phyloP scores from a whole-genome alignment of 2,113 vertebrate genomes.

The Toxotes chatareus region DNA sequence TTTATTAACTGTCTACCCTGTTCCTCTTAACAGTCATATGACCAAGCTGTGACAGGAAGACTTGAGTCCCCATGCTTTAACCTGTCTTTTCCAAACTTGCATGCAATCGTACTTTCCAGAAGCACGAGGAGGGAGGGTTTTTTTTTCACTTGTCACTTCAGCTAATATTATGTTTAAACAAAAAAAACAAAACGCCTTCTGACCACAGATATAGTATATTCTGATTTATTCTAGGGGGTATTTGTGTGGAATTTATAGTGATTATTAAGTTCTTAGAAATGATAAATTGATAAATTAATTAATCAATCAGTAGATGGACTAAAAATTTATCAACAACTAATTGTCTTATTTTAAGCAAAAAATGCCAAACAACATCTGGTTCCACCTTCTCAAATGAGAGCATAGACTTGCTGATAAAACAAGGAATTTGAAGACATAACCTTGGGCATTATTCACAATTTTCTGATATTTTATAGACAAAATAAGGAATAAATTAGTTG shows the following conservation, averaged over 20 bases:
- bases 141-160: not conserved
- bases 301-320: not conserved
- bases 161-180: not conserved
- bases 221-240: too few species aligned
- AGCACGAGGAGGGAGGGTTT: not conserved
- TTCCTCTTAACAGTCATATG: conserved; percentile 77
- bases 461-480: not conserved
- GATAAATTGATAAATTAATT: not conserved
- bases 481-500: not conserved
- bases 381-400: not conserved
- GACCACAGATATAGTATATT: too few species aligned
- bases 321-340: not conserved
- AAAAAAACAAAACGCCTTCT: not conserved
- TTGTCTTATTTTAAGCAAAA: not conserved
- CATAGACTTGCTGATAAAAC: too few species aligned
- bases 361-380: not conserved
- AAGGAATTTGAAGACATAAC: not conserved
- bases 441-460: not conserved
- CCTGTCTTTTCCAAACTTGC: conserved; percentile 29
- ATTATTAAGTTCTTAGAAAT: too few species aligned
- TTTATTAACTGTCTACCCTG: conserved; percentile 16
- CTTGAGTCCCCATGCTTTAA: conserved; percentile 6
- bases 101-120: conserved; percentile 41
- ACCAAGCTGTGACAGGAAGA: conserved; percentile 54
- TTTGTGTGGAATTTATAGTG: too few species aligned